Conservation (phyloP, 2,113 vertebrate genomes). For the Oncorhynchus gorbuscha region DNA sequence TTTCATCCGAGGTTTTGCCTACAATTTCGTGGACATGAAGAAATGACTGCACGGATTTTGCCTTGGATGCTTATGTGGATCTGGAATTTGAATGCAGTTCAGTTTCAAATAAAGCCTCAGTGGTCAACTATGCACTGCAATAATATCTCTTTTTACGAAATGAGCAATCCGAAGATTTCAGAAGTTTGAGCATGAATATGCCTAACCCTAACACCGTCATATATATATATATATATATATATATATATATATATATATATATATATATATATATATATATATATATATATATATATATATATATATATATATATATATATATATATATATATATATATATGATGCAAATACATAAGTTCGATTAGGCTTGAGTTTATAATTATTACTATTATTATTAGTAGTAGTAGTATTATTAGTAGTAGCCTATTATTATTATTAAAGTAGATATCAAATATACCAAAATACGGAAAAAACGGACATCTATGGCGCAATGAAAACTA, state of each 20-base stretch:
- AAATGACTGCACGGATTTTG: background rate
- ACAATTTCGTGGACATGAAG: background rate
- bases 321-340: too few relatives aligned
- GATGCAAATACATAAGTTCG: background rate
- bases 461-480: background rate
- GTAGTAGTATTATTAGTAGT: too few relatives aligned
- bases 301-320: too few relatives aligned
- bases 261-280: too few relatives aligned
- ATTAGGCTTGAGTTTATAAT: too few relatives aligned
- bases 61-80: background rate
- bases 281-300: too few relatives aligned
- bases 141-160: background rate
- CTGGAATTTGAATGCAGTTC: conserved; percentile 11
- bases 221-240: too few relatives aligned
- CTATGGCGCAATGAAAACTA: background rate
- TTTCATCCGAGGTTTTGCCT: background rate
- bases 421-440: too few relatives aligned
- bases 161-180: background rate
- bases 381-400: too few relatives aligned
- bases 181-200: background rate
- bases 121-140: conserved; percentile 2
- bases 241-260: too few relatives aligned
- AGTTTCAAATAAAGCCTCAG: conserved; percentile 43
- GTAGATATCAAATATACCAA: background rate
- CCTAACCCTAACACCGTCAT: too few relatives aligned